Evolutionary conservation across 1,140 invertebrate genomes (phyloP), one percentile per base, ranked within the genome.

Genomic region (Rhopalosiphum maidis): DNA sequence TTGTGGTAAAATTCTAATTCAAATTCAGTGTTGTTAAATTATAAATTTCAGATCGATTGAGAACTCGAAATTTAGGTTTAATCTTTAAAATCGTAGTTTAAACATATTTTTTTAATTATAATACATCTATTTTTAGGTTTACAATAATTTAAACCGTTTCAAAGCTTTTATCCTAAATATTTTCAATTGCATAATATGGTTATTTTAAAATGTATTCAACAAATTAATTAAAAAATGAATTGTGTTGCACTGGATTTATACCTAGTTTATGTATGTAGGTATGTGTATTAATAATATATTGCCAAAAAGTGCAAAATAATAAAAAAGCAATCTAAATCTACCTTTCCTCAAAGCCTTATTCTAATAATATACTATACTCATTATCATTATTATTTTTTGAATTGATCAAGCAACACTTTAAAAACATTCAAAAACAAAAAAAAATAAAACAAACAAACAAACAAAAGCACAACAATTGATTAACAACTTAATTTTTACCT

Each of bases 401-500:
- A 55, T 35, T 35, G 21, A 90, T 41, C 21, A 90, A 68, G 89
- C 54, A 68, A n/a, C 25, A 68, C n/a, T 90, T 55, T 8, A 37
- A 51, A 82, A 83, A 15, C 37, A 77, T 15, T 91, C 37, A 37
- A 83, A 68, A 68, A 68, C 55, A 30, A 60, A 60, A 30, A 55
- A 82, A 37, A 82, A 43, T 21, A 51, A 55, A 46, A 46, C 46
- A 46, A 82, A 68, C 83, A 54, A 41, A 35, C 83, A 93, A 93
- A 93, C 86, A 85, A 90, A 90, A 83, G 93, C 60, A 83, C 37
- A 90, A n/a, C 41, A 77, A 46, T 51, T 23, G 8, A 41, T 48
- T 48, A 85, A 86, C 30, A 15, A 68, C 22, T 92, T 46, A 5
- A 30, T 86, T 51, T 85, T 93, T 86, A 94, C 94, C 94, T 93